These are phyloP conservation scores for Pipa parva DNA, from an alignment of 2,113 vertebrate species.

Conservation along the genomic window DNA sequence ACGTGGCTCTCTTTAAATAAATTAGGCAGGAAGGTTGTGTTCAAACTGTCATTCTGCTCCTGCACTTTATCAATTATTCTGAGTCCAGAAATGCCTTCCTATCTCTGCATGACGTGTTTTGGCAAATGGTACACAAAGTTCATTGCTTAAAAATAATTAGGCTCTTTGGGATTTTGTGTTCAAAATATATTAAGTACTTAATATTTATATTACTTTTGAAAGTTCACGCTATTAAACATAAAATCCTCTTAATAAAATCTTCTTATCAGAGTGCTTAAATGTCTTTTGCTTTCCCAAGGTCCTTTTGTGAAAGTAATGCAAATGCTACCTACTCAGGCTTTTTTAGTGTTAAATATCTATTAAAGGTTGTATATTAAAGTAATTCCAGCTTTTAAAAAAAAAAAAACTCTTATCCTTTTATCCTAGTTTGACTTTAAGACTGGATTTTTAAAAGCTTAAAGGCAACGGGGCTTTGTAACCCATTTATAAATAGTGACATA, in stretches of 20 bases:
- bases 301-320: not conserved
- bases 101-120: not conserved
- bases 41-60: too few relatives aligned
- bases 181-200: conserved; percentile 21
- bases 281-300: not conserved
- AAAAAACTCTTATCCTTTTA: too few relatives aligned
- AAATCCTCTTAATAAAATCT: conserved; percentile 39
- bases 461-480: too few relatives aligned
- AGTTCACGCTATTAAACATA: conserved; percentile 8
- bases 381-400: too few relatives aligned
- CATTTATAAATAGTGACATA: too few relatives aligned
- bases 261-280: conserved; percentile 8
- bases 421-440: too few relatives aligned
- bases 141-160: not conserved
- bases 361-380: too few relatives aligned
- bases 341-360: too few relatives aligned
- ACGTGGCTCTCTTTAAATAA: too few relatives aligned
- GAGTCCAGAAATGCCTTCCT: not conserved
- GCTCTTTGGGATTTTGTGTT: conserved; percentile 15
- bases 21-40: too few relatives aligned
- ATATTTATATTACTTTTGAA: conserved; percentile 18
- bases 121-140: not conserved
- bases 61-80: not conserved
- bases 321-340: not conserved
- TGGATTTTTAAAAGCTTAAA: too few relatives aligned